Evolutionary conservation across 1,140 invertebrate genomes (phyloP).

Genomic region (Goniozus legneri): DNA sequence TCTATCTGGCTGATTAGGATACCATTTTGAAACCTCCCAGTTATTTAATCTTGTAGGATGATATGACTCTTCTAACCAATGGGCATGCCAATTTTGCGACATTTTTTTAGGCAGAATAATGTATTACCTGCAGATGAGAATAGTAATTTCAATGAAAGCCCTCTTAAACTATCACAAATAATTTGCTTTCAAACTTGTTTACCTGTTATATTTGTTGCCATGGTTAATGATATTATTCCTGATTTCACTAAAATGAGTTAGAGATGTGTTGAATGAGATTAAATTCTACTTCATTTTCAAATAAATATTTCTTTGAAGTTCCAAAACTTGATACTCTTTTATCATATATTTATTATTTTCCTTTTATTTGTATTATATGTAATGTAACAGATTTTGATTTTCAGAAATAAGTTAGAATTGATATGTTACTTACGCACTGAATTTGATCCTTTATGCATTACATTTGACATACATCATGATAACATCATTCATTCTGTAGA

Average conservation of each 20-base stretch:
- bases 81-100: constrained; percentile 38
- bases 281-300: background rate
- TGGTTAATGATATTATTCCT: constrained; percentile 6
- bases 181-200: too few relatives aligned
- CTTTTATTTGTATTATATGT: background rate
- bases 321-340: too few relatives aligned
- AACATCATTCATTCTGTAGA: constrained; percentile 72
- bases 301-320: too few relatives aligned
- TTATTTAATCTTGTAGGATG: constrained; percentile 31
- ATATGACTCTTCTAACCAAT: constrained; percentile 34
- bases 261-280: too few relatives aligned
- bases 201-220: constrained; percentile 6
- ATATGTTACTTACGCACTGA: constrained; percentile 66
- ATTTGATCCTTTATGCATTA: constrained; percentile 67
- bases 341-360: background rate
- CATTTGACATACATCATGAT: constrained; percentile 63
- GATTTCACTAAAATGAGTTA: too few relatives aligned
- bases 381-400: constrained; percentile 25
- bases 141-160: too few relatives aligned
- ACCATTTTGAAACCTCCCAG: constrained; percentile 39
- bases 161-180: too few relatives aligned
- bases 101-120: too few relatives aligned
- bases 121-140: too few relatives aligned
- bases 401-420: constrained; percentile 59
- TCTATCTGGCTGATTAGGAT: constrained; percentile 28